phyloP scores from a whole-genome alignment of 92 coral and sea anemone species.

The Actinostola sp. region DNA sequence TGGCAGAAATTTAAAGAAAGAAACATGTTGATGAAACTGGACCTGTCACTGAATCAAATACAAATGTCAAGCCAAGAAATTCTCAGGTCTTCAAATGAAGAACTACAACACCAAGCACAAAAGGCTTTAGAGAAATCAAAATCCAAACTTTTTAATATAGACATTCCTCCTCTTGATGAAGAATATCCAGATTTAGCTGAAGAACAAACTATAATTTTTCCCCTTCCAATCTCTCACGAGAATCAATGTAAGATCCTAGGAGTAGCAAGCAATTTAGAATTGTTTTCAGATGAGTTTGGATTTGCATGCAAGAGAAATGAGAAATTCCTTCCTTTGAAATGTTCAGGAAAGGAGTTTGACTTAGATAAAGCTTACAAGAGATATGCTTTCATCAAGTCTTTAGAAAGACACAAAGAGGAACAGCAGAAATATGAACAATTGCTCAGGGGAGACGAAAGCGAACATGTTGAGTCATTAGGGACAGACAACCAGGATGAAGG shows the following conservation, averaged over 20 bases:
- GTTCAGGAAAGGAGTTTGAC: constrained; percentile 24
- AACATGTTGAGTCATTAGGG: not conserved
- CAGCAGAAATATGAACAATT: constrained; percentile 2
- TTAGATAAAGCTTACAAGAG: constrained; percentile 36
- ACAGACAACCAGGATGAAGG: too few species aligned
- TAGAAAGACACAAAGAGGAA: constrained; percentile 36
- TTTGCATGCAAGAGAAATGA: constrained; percentile 10
- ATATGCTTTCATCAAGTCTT: constrained; percentile 43
- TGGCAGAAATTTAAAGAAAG: constrained; percentile 39
- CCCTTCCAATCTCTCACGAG: constrained; percentile 40
- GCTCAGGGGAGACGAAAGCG: not conserved
- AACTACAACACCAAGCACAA: too few species aligned
- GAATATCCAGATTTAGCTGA: constrained; percentile 22
- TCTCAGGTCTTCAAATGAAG: not conserved
- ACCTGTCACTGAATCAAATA: constrained; percentile 16
- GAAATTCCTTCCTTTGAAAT: constrained; percentile 38
- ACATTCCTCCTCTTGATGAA: too few species aligned
- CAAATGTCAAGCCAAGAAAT: constrained; percentile 4
- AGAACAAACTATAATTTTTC: constrained; percentile 12
- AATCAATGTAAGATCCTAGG: constrained; percentile 43
- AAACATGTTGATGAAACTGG: constrained; percentile 34
- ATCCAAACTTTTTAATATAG: too few species aligned
- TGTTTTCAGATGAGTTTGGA: constrained; percentile 42
- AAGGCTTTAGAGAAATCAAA: too few species aligned
- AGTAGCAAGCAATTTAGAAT: constrained; percentile 27